A percentile compares a stretch with the other conserved stretches of the same genome.
Conservation (phyloP, 2,888 invertebrate genomes). For the Mythimna impura region DNA sequence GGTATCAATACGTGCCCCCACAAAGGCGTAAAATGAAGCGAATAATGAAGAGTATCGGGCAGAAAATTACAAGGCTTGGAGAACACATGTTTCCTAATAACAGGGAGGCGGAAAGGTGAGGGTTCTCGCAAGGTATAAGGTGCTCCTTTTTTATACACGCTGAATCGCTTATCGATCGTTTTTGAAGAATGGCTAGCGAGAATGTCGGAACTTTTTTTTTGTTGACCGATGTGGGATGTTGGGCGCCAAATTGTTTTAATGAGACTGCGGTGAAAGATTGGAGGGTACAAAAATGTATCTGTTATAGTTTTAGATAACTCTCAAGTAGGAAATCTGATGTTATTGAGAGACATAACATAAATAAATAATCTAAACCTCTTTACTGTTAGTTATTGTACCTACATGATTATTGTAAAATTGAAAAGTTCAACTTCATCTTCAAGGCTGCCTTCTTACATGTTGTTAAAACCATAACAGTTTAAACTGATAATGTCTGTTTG, state of each 20-base stretch:
- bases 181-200: slow-evolving; percentile 46
- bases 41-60: slow-evolving; percentile 72
- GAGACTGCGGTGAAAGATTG: not conserved
- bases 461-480: too few relatives aligned
- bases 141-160: slow-evolving; percentile 54
- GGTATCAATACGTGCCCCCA: slow-evolving; percentile 62
- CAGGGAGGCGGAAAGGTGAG: slow-evolving; percentile 61
- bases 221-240: slow-evolving; percentile 9
- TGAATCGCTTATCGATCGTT: slow-evolving; percentile 60
- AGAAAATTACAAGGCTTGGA: slow-evolving; percentile 72
- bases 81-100: slow-evolving; percentile 73
- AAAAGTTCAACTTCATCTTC: not conserved
- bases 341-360: not conserved
- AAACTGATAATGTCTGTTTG: too few relatives aligned
- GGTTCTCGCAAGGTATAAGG: slow-evolving; percentile 61
- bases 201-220: slow-evolving; percentile 35
- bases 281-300: not conserved
- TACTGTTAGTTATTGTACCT: too few relatives aligned
- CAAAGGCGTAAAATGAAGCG: slow-evolving; percentile 72
- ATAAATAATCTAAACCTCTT: too few relatives aligned
- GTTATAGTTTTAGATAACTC: not conserved
- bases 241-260: slow-evolving; percentile 37
- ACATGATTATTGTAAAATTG: not conserved
- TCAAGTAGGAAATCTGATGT: not conserved
- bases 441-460: not conserved